Evolutionary conservation across 2,888 invertebrate genomes (phyloP).

Genomic region (Agriopis aurantiaria): DNA sequence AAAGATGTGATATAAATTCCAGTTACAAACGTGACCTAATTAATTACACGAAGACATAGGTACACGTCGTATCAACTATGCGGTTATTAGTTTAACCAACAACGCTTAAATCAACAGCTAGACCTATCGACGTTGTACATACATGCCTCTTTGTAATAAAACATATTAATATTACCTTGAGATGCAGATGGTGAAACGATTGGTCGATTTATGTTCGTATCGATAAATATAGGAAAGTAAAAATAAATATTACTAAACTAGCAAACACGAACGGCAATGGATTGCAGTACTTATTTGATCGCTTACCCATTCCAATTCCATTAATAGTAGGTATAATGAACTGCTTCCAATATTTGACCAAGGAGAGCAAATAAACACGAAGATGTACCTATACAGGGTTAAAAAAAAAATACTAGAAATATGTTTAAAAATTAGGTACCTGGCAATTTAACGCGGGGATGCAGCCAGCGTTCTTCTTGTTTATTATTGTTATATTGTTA

Average conservation of each 20-base stretch:
- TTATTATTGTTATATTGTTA: too few species aligned
- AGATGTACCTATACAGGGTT: too few species aligned
- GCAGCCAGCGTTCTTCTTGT: too few species aligned
- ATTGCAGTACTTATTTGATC: conserved; percentile 10
- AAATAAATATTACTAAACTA: conserved; percentile 27
- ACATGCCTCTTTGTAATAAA: conserved; percentile 21
- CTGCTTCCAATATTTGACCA: conserved; percentile 4
- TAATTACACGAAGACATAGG: conserved; percentile 28
- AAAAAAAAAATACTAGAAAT: too few species aligned
- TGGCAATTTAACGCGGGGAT: too few species aligned
- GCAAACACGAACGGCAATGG: conserved; percentile 12
- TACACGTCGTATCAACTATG: conserved; percentile 32
- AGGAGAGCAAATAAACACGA: not conserved
- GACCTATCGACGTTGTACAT: conserved; percentile 3
- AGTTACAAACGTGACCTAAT: conserved; percentile 33
- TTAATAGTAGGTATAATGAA: conserved; percentile 4
- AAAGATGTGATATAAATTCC: conserved; percentile 49
- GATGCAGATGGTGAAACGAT: conserved; percentile 29
- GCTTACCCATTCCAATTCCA: conserved; percentile 8
- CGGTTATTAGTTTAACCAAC: conserved; percentile 29
- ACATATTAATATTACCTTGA: conserved; percentile 29
- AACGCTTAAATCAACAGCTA: conserved; percentile 13
- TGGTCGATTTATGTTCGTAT: conserved; percentile 13
- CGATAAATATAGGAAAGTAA: conserved; percentile 21
- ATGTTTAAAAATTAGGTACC: too few species aligned